Evolutionary conservation across 2,888 invertebrate species (phyloP).

Genomic region (Lutraria lutraria): DNA sequence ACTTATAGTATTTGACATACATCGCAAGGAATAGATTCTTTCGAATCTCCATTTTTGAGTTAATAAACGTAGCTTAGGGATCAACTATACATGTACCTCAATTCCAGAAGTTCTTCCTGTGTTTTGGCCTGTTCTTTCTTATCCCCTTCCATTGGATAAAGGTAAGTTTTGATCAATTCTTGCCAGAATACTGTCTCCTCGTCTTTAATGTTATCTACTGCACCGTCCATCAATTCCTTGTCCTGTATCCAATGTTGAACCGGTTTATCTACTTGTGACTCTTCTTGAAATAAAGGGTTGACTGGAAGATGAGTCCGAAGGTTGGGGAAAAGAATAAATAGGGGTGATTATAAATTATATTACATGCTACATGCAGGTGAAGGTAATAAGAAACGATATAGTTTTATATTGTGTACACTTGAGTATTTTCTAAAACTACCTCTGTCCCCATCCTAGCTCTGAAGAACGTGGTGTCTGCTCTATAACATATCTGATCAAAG

Average conservation of each 20-base stretch:
- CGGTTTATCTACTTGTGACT: slow-evolving; percentile 39
- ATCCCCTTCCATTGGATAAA: slow-evolving; percentile 97
- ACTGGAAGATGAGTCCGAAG: slow-evolving; percentile 50
- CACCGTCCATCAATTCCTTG: slow-evolving; percentile 64
- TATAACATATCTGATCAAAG: no score
- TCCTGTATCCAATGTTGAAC: slow-evolving; percentile 75
- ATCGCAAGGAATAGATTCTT: no score
- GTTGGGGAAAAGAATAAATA: background rate
- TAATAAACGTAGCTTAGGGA: no score
- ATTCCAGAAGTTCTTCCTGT: slow-evolving; percentile 66
- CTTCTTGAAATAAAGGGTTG: slow-evolving; percentile 75
- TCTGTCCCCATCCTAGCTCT: no score
- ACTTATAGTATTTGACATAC: no score
- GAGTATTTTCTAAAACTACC: no score
- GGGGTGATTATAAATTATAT: slow-evolving; percentile 37
- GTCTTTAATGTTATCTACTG: slow-evolving; percentile 49
- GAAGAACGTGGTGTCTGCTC: no score
- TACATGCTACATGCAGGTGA: slow-evolving; percentile 38
- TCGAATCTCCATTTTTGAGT: no score
- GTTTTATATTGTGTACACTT: no score
- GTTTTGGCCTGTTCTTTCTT: slow-evolving; percentile 88
- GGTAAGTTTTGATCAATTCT: slow-evolving; percentile 96
- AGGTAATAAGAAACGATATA: no score
- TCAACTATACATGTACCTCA: slow-evolving; percentile 45
- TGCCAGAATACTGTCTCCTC: slow-evolving; percentile 96